Percentiles rank a stretch among this genome's conserved stretches.
Conservation (phyloP, 2,888 invertebrate species). For the Ferdinandea cuprea region DNA sequence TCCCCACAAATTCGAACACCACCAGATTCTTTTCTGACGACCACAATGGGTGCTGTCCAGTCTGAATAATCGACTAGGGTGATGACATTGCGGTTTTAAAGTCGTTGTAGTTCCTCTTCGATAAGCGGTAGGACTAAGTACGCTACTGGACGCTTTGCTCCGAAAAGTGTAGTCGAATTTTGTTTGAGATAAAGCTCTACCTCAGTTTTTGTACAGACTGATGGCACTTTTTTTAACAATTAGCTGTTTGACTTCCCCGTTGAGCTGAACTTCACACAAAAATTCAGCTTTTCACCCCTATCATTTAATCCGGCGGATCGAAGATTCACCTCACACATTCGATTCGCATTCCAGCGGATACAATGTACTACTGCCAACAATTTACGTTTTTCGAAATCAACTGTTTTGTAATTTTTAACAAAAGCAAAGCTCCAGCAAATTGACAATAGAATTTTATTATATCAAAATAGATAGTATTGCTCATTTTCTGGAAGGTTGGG, state of each 20-base stretch:
- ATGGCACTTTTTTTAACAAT: conserved; percentile 23
- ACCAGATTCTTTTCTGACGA: conserved; percentile 64
- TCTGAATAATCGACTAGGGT: conserved; percentile 69
- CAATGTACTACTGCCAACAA: too few species aligned
- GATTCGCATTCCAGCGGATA: conserved; percentile 3
- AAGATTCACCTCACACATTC: too few species aligned
- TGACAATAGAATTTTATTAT: too few species aligned
- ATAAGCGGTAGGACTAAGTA: conserved; percentile 61
- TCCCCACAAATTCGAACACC: conserved; percentile 73
- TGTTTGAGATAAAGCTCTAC: conserved; percentile 23
- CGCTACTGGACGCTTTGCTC: conserved; percentile 65
- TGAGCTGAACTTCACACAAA: conserved; percentile 29
- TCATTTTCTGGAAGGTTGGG: too few species aligned
- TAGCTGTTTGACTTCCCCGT: conserved; percentile 31
- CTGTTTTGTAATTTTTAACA: too few species aligned
- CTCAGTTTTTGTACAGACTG: conserved; percentile 33
- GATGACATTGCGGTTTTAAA: conserved; percentile 62
- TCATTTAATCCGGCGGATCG: conserved; percentile 14
- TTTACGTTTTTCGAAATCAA: too few species aligned
- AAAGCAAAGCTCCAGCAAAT: too few species aligned
- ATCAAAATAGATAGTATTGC: too few species aligned
- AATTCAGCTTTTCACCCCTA: conserved; percentile 29
- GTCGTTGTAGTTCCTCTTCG: conserved; percentile 50
- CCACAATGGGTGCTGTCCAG: conserved; percentile 74
- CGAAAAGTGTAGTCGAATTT: conserved; percentile 53